Conservation (phyloP, 2,888 invertebrate genomes). For the Erpobdella octoculata region DNA sequence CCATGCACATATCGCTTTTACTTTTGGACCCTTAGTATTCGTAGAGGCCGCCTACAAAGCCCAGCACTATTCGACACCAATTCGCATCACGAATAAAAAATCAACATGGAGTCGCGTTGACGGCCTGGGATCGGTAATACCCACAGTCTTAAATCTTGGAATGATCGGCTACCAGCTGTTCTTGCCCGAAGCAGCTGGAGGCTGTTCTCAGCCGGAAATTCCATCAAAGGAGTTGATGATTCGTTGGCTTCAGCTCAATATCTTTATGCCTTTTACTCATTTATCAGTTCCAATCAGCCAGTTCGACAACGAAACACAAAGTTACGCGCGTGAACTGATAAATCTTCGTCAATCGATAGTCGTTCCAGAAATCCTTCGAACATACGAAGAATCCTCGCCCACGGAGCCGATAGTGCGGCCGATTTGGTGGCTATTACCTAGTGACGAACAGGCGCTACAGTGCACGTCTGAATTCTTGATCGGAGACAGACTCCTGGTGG, state of each 20-base stretch:
- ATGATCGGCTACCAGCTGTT: conserved; percentile 28
- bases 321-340: conserved; percentile 38
- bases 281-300: conserved; percentile 62
- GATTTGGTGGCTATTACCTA: conserved; percentile 72
- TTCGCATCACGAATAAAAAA: conserved; percentile 13
- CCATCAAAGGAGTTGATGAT: conserved; percentile 57
- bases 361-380: conserved; percentile 22
- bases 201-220: neutral
- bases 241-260: conserved; percentile 76
- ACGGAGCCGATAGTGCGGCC: conserved; percentile 71
- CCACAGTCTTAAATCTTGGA: conserved; percentile 24
- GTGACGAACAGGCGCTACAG: conserved; percentile 67
- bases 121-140: conserved; percentile 27
- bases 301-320: conserved; percentile 39
- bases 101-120: conserved; percentile 27
- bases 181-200: conserved; percentile 30
- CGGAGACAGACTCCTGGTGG: conserved; percentile 81
- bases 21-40: neutral
- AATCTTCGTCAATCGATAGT: conserved; percentile 25
- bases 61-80: conserved; percentile 13
- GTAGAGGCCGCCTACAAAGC: conserved; percentile 23
- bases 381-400: neutral
- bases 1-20: neutral
- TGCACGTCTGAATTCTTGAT: conserved; percentile 79
- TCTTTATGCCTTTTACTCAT: conserved; percentile 82